Evolutionary conservation across 2,888 invertebrate species (phyloP).

Genomic region (Heliconius ismenius): DNA sequence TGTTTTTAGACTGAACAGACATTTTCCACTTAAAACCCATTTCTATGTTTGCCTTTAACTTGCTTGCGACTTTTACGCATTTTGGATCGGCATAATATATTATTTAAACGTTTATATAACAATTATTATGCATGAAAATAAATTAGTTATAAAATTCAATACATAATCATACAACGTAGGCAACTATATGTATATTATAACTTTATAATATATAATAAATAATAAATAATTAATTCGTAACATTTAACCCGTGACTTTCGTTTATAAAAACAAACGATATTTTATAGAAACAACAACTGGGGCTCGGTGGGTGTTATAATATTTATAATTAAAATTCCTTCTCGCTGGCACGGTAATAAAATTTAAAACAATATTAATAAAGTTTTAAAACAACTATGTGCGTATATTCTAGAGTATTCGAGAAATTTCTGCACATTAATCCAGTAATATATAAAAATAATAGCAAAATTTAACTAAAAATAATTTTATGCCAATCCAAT

Average conservation of each 20-base stretch:
- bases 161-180: background rate
- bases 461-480: background rate
- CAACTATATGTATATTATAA: background rate
- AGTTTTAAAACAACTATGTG: constrained; percentile 14
- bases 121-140: background rate
- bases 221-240: constrained; percentile 24
- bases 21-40: background rate
- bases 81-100: background rate
- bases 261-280: constrained; percentile 17
- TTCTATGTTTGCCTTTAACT: background rate
- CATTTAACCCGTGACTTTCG: constrained; percentile 22
- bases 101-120: background rate
- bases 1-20: too few relatives aligned
- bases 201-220: too few relatives aligned
- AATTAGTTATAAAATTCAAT: background rate
- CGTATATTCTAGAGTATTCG: background rate
- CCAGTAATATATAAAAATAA: background rate
- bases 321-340: constrained; percentile 25
- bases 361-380: constrained; percentile 8
- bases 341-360: constrained; percentile 9
- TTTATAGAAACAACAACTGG: constrained; percentile 5
- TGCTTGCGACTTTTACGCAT: background rate
- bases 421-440: background rate
- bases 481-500: background rate
- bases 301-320: constrained; percentile 12